Evolutionary conservation across 2,797 vertebrate species (phyloP).

Genomic region (Sternotherus odoratus): DNA sequence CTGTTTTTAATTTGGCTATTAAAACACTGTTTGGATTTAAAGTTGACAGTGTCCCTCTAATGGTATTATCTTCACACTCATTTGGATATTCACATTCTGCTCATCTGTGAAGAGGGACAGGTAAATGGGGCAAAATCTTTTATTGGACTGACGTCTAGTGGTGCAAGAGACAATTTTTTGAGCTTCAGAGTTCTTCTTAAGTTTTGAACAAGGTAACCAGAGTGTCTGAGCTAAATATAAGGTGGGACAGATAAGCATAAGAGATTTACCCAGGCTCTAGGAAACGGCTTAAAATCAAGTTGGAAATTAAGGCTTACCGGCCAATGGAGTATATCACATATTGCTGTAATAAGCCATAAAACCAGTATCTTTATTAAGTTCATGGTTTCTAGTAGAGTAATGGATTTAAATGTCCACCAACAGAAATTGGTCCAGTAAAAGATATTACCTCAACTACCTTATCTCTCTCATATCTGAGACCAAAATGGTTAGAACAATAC

Average conservation of each 20-base stretch:
- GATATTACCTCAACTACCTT: not conserved
- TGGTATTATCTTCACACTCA: not conserved
- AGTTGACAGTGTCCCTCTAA: not conserved
- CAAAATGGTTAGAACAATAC: not conserved
- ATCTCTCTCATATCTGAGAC: not conserved
- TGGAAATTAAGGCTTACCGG: too few relatives aligned
- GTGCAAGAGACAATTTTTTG: too few relatives aligned
- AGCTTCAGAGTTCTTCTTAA: too few relatives aligned
- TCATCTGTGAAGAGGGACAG: not conserved
- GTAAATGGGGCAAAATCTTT: too few relatives aligned
- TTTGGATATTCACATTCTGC: conserved; percentile 12
- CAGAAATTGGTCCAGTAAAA: not conserved
- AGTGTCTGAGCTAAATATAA: too few relatives aligned
- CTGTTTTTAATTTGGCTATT: not conserved
- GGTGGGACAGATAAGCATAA: too few relatives aligned
- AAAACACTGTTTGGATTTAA: not conserved
- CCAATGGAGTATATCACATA: not conserved
- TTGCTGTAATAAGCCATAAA: not conserved
- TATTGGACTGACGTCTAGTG: too few relatives aligned
- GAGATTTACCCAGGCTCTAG: too few relatives aligned
- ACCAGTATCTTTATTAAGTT: not conserved
- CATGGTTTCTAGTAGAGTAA: not conserved
- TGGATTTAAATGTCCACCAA: not conserved
- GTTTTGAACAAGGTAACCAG: too few relatives aligned
- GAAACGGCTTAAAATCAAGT: too few relatives aligned